Base-by-base conservation (phyloP, 2,113 vertebrate genomes). In the Halichoerus grypus region DNA sequence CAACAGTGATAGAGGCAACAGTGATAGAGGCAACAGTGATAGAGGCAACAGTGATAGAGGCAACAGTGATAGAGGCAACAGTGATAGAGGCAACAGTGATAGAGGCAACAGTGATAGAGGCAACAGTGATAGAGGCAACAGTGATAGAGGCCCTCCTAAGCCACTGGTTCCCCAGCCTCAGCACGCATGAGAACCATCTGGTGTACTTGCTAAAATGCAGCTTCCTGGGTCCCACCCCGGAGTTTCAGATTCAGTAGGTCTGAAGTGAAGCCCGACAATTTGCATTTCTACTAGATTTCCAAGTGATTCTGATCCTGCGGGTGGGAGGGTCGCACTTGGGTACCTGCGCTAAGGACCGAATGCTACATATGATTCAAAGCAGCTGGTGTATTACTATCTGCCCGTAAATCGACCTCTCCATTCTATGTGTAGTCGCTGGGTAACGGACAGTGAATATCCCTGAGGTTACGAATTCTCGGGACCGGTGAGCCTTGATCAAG, bases 391-490 rank as follows among this genome's bases (percentile, higher is more conserved):
- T n/a, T 61, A 42, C 15, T 59, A 12, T 33, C 8, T 26, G 33
- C 89, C n/a, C 22, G 5, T 57, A 59, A 87, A 24, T 26, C 36
- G n/a, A 53, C 24, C 11, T 57, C 33, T 21, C 18, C 12, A 8
- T 55, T 51, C 14, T 87, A 0, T 65, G 0, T 39, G 4, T 15
- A 49, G 51, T 49, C 0, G 0, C 46, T 55, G 24, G n/a, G 26
- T 55, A 74, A 7, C 36, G 22, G 33, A 7, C 51, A 55, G 33
- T 19, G 65, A 36, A 51, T 49, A 24, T n/a, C 33, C 46, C 51
- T 59, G 80, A n/a, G 13, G 46, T 77, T 94, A 28, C 39, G 61
- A 49, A 57, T 83, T 65, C 49, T 69, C 36, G 59, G 55, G 8
- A 16, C 21, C 55, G 4, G 4, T 46, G 42, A 12, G 7, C 49